Percentiles rank a stretch among this genome's conserved stretches.
phyloP scores from a whole-genome alignment of 2,888 invertebrate species.

The Mythimna ferrago region DNA sequence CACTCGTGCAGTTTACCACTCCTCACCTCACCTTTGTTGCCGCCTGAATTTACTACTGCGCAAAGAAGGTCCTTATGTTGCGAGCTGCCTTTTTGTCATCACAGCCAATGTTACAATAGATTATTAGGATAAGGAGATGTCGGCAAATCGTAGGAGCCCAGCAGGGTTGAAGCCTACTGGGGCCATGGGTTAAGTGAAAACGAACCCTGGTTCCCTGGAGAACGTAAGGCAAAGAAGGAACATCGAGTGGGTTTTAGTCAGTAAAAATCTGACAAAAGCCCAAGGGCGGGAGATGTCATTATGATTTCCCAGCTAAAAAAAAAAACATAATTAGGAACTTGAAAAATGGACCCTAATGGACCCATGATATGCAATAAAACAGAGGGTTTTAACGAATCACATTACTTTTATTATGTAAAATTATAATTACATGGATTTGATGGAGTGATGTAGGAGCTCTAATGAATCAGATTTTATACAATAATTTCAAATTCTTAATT shows the following conservation, averaged over 20 bases:
- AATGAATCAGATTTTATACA: conserved; percentile 33
- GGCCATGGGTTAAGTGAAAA: no score
- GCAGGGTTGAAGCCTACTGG: no score
- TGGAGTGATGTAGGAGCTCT: conserved; percentile 33
- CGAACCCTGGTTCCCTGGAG: no score
- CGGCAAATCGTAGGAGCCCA: no score
- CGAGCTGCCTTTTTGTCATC: background rate
- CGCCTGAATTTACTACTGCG: background rate
- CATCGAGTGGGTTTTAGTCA: no score
- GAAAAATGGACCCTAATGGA: background rate
- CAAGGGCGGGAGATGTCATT: no score
- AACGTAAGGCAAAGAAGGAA: no score
- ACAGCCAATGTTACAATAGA: background rate
- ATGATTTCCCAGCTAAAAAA: no score
- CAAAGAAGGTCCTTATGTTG: background rate
- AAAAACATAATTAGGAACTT: background rate
- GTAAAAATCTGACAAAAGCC: no score
- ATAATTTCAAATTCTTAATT: conserved; percentile 23
- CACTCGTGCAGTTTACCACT: background rate
- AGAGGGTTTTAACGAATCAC: conserved; percentile 44
- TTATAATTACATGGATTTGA: conserved; percentile 52
- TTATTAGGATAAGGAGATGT: no score
- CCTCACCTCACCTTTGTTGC: background rate
- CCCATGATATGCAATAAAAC: background rate
- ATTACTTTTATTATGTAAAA: conserved; percentile 62